A percentile compares a stretch with the other conserved stretches of the same genome.
Conservation (phyloP, 1,140 invertebrate genomes). For the Manduca sexta region DNA sequence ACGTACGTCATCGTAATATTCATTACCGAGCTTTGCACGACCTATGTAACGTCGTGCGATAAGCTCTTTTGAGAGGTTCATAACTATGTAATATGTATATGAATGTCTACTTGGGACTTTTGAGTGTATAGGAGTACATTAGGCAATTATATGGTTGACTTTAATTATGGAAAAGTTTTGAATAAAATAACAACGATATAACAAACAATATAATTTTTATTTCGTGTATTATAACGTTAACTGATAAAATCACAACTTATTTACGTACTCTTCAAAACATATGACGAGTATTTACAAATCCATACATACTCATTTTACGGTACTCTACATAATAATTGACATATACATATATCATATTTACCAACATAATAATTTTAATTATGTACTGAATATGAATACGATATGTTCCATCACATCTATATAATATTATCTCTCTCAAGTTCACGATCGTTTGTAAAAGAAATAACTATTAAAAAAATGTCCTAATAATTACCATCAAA, state of each 20-base stretch:
- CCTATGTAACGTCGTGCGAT: too few relatives aligned
- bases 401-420: conserved; percentile 40
- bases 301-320: conserved; percentile 13
- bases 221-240: conserved; percentile 30
- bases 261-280: conserved; percentile 21
- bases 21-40: too few relatives aligned
- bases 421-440: conserved; percentile 14
- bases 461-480: neutral
- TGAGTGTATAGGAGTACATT: too few relatives aligned
- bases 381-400: conserved; percentile 22
- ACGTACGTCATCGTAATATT: too few relatives aligned
- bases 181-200: conserved; percentile 17
- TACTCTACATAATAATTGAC: conserved; percentile 28
- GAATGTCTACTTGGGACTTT: too few relatives aligned
- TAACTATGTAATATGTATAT: too few relatives aligned
- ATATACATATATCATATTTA: conserved; percentile 8
- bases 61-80: too few relatives aligned
- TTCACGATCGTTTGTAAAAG: conserved; percentile 1
- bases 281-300: conserved; percentile 15
- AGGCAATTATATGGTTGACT: too few relatives aligned
- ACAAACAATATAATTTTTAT: conserved; percentile 52
- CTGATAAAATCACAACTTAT: conserved; percentile 43
- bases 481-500: too few relatives aligned
- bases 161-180: too few relatives aligned
- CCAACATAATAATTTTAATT: neutral